Evolutionary conservation across 1,140 invertebrate genomes (phyloP), one percentile per base, ranked within the genome.

Genomic region (Trichonephila clavipes): DNA sequence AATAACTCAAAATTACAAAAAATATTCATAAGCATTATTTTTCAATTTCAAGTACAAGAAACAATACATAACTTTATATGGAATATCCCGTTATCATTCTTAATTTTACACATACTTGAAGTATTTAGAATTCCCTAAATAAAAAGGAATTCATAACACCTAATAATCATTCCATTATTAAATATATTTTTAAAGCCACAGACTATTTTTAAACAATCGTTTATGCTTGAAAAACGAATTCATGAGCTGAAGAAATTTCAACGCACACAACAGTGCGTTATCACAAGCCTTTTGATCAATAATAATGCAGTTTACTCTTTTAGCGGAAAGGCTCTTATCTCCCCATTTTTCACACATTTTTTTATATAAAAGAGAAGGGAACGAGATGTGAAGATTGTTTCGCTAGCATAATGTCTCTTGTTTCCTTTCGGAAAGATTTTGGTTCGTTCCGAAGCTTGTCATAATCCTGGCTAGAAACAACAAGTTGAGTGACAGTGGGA

Each of bases 331-430:
- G 69, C 69, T 16, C 28, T 72, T 72, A 72, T 16, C 28, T 72
- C 28, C 69, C 69, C 69, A 72, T 72, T 72, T 24, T 72, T 72
- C 10, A 24, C 69, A 28, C 69, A 28, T 28, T 72, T 28, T 18
- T 62, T 61, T 85, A 82, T 86, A 86, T 58, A 86, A 86, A 86
- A 86, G 58, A 86, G 58, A 88, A 69, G 85, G 61, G 61, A 88
- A 69, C 64, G 34, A 88, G 62, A 28, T 69, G 87, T 66, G 61
- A 44, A 88, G 87, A 88, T 88, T 88, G 87, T 88, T 88, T 88
- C 64, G 87, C 62, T 88, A 88, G 87, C 87, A 51, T 66, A 64
- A n/a, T 88, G 87, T 88, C 61, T n/a, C 61, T 88, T 88, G 64
- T 72, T 88, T 88, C 18, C 40, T 44, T 59, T 69, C 12, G 87